A percentile compares a stretch with the other conserved stretches of the same genome.
phyloP scores from a whole-genome alignment of 2,113 vertebrate genomes.

The Psettodes erumei region DNA sequence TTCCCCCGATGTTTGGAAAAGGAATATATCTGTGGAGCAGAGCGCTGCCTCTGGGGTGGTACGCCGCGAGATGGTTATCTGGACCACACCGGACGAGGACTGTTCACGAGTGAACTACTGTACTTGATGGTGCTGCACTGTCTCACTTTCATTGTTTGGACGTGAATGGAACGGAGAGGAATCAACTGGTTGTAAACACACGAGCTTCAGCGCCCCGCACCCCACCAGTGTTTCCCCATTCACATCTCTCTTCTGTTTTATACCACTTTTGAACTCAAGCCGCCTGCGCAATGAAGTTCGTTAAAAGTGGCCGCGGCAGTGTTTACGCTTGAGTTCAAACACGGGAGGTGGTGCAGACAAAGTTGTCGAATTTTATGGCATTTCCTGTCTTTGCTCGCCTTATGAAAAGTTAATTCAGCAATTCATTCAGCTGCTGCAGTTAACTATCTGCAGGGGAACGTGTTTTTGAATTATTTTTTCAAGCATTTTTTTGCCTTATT shows the following conservation, averaged over 20 bases:
- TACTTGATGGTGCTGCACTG: conserved; percentile 65
- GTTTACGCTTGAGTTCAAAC: neutral
- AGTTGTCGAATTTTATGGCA: neutral
- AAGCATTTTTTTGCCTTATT: neutral
- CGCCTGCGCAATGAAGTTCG: neutral
- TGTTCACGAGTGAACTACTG: conserved; percentile 58
- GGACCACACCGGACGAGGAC: conserved; percentile 70
- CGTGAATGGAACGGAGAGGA: conserved; percentile 70
- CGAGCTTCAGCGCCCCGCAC: conserved; percentile 1
- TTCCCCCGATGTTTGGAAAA: conserved; percentile 70
- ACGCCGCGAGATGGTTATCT: conserved; percentile 72
- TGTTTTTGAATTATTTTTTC: neutral
- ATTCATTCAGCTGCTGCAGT: neutral
- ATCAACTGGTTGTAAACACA: conserved; percentile 63
- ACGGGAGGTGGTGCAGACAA: neutral
- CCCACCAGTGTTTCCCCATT: conserved; percentile 21
- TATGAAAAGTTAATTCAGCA: neutral
- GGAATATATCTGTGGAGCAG: conserved; percentile 60
- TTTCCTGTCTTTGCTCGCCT: neutral
- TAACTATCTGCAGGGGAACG: neutral
- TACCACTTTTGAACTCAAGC: neutral
- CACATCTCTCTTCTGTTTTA: conserved; percentile 25
- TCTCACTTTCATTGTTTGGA: conserved; percentile 79
- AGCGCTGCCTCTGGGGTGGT: conserved; percentile 57
- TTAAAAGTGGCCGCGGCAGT: neutral